Base-by-base conservation (phyloP, 2,797 vertebrate species). In the Anomalospiza imberbis region DNA sequence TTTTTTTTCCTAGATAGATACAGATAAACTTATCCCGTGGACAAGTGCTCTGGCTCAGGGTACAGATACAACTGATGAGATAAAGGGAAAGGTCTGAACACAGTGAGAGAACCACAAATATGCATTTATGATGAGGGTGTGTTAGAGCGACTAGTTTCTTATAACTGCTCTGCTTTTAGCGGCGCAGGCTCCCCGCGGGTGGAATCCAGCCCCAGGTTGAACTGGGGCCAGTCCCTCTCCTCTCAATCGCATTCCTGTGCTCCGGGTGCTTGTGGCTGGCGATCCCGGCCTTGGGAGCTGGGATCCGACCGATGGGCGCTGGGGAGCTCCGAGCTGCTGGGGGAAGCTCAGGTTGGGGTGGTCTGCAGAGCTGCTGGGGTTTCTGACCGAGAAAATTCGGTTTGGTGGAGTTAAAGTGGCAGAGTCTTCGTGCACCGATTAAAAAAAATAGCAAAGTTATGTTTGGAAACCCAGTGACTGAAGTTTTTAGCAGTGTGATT, bases 81-180 rank as follows among this genome's bases (percentile, higher is more conserved):
- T 93, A 79, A 88, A 92, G 79, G 47, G 87, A 80, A 92, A 95
- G 66, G 84, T 74, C 88, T 79, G 78, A 90, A 68, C 89, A n/a
- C 62, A 51, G 70, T 3, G 42, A 74, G 81, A 66, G 91, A 91
- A 94, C 94, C 80, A 72, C 89, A 92, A 68, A 22, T 85, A 91
- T 85, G 91, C 82, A 85, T 94, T 87, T 63, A 61, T 32, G 73
- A 89, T 84, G 92, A 91, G 91, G 94, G 93, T 63, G 91, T 93
- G 93, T 95, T 87, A 29, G 88, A 76, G 55, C 28, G 3, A 51
- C 75, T 36, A 48, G 63, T 48, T 94, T 91, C 91, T 92, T 78
- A 13, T 26, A 50, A 82, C 78, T 48, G 72, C 91, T 92, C 31
- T 77, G 68, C 94, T 73, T 68, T 57, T 6, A 51, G 74, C 44